Percentiles rank a stretch among this genome's conserved stretches.
These are phyloP conservation scores for Noctua janthina DNA, from an alignment of 2,888 invertebrate species.

Conservation along the genomic window DNA sequence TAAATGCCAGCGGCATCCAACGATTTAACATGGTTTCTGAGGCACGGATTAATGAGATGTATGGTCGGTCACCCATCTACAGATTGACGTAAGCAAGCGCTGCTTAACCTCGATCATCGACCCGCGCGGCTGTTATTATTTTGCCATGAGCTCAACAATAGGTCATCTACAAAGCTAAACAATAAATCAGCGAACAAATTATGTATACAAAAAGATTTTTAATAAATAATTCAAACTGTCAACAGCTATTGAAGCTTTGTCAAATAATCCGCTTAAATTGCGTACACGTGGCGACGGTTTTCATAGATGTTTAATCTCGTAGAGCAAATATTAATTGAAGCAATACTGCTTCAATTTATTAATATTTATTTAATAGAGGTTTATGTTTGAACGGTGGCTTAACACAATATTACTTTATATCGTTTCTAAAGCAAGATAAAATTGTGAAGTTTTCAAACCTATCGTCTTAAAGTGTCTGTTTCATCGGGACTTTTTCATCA, in stretches of 20 bases:
- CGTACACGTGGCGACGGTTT: conserved; percentile 4
- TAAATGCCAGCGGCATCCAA: no score
- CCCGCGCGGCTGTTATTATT: no score
- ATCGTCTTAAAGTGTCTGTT: no score
- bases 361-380: background rate
- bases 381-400: background rate
- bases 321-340: conserved; percentile 1
- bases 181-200: no score
- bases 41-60: no score
- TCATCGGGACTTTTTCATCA: no score
- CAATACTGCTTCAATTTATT: background rate
- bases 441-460: background rate
- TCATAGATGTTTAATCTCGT: conserved; percentile 4
- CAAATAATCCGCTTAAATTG: conserved; percentile 9
- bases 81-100: no score
- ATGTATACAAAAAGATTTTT: background rate
- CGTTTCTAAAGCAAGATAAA: background rate
- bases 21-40: no score
- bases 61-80: no score
- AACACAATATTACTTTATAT: background rate
- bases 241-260: background rate
- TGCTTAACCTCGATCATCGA: no score
- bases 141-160: no score
- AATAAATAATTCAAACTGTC: background rate
- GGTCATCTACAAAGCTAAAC: no score